Conservation (phyloP, 2,797 vertebrate genomes). For the Malurus leucopterus region DNA sequence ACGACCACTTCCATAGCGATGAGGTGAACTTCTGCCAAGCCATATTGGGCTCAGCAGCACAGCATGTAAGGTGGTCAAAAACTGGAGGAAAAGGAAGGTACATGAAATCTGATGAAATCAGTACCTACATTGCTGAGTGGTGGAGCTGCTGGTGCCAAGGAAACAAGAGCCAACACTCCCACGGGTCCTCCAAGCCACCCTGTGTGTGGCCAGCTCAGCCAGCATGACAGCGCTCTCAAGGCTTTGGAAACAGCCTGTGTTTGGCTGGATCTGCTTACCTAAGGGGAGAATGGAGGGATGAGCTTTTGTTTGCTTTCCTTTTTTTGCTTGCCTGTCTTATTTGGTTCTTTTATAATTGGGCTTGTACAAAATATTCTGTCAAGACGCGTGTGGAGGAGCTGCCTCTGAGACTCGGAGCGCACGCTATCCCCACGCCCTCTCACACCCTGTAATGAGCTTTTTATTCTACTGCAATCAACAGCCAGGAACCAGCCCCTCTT, state of each 20-base stretch:
- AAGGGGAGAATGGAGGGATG: not conserved
- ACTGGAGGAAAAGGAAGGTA: not conserved
- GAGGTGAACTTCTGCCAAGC: not conserved
- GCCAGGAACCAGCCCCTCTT: not conserved
- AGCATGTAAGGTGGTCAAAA: accelerated
- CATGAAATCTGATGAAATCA: not conserved
- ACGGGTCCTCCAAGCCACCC: not conserved
- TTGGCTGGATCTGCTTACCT: not conserved
- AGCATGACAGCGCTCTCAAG: accelerated
- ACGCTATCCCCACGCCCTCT: not conserved
- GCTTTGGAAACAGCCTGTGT: not conserved
- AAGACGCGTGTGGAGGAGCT: not conserved
- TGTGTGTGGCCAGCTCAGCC: not conserved
- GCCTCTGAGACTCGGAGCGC: not conserved
- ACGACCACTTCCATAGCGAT: not conserved
- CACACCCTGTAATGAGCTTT: slow-evolving; percentile 34
- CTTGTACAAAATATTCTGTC: slow-evolving; percentile 25
- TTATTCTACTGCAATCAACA: slow-evolving; percentile 27
- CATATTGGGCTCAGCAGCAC: accelerated
- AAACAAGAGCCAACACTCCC: not conserved
- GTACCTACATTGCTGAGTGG: not conserved
- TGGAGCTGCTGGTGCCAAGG: not conserved
- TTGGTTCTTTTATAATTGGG: not conserved
- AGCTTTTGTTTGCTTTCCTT: not conserved
- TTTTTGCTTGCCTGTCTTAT: not conserved